These are phyloP conservation scores for Poeciliopsis turneri DNA, from an alignment of 2,797 vertebrate species.

Conservation along the genomic window DNA sequence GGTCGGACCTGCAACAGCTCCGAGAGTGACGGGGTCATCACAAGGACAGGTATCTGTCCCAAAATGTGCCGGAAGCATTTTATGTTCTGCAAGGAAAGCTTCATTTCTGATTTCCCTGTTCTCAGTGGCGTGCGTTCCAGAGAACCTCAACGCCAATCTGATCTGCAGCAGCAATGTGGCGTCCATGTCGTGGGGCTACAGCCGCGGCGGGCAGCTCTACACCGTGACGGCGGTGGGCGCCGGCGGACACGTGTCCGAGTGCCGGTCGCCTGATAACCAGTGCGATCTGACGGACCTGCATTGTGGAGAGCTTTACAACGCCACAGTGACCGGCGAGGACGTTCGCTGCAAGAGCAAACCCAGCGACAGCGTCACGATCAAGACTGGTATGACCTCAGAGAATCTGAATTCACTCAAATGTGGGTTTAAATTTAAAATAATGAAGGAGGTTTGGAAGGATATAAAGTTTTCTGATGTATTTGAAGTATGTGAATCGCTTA, in stretches of 20 bases:
- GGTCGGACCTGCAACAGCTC: constrained; percentile 83
- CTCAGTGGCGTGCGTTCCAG: constrained; percentile 78
- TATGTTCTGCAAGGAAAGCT: not conserved
- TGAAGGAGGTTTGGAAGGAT: not conserved
- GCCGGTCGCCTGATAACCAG: constrained; percentile 37
- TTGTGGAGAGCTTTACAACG: constrained; percentile 78
- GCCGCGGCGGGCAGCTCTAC: constrained; percentile 70
- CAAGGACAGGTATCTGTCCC: constrained; percentile 72
- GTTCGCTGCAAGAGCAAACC: constrained; percentile 69
- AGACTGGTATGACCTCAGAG: constrained; percentile 68
- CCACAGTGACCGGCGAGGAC: constrained; percentile 71
- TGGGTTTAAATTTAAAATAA: not conserved
- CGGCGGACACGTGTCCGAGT: constrained; percentile 57
- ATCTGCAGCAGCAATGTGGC: constrained; percentile 76
- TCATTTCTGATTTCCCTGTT: not conserved
- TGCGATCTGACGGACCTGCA: constrained; percentile 73
- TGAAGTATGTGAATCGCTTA: not conserved
- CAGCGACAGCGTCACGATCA: constrained; percentile 69
- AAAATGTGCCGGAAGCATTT: too few relatives aligned
- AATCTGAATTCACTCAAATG: not conserved
- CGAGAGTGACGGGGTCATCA: constrained; percentile 58
- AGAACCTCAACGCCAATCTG: constrained; percentile 63
- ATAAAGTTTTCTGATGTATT: not conserved
- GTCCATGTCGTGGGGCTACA: constrained; percentile 73
- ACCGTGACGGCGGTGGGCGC: constrained; percentile 59